Conservation (phyloP, 92 coral and sea anemone genomes). For the Umimayanthus chanpuru region DNA sequence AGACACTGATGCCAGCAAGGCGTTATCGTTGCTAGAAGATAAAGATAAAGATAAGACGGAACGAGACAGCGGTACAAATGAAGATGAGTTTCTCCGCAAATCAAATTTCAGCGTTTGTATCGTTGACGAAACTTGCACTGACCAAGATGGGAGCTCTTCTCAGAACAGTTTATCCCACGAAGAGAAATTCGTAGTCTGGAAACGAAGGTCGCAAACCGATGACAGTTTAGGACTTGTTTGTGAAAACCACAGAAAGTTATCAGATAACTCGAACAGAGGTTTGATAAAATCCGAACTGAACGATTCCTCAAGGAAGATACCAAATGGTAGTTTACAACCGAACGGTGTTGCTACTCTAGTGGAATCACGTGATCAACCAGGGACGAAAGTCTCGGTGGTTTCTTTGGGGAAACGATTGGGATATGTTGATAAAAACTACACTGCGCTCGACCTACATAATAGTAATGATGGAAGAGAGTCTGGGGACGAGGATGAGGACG, state of each 20-base stretch:
- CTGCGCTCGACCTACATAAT: conserved; percentile 2
- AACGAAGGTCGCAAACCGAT: neutral
- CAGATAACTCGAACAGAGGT: neutral
- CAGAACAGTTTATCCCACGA: neutral
- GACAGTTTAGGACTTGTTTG: neutral
- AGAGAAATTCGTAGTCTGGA: neutral
- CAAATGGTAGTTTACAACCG: neutral
- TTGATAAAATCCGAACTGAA: neutral
- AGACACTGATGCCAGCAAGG: neutral
- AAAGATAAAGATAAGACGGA: neutral
- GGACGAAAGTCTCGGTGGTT: neutral
- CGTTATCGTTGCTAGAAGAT: neutral
- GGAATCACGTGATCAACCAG: neutral
- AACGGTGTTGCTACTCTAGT: neutral
- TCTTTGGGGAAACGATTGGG: neutral
- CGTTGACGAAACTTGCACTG: conserved; percentile 10
- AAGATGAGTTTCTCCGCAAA: conserved; percentile 14
- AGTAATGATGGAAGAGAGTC: conserved; percentile 53
- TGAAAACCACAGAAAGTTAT: no score
- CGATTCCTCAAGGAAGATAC: neutral
- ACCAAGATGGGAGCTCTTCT: neutral
- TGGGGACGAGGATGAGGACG: conserved; percentile 79
- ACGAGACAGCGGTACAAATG: neutral
- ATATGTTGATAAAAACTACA: conserved; percentile 11
- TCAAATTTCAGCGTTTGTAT: neutral